A percentile compares a stretch with the other conserved stretches of the same genome.
Conservation (phyloP, 1,140 invertebrate species). For the Diuraphis noxia region DNA sequence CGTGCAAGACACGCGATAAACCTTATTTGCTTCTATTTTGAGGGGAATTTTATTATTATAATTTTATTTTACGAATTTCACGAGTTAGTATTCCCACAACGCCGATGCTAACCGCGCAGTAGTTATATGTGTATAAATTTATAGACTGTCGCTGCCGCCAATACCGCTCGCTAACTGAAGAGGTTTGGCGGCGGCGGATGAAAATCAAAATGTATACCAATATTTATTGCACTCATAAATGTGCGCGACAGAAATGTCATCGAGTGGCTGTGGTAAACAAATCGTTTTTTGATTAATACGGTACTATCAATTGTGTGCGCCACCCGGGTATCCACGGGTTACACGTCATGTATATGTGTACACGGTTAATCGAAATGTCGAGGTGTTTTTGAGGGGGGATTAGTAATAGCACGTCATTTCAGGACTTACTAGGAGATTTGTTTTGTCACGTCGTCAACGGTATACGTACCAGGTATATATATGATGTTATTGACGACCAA, state of each 20-base stretch:
- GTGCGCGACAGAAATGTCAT: slow-evolving; percentile 26
- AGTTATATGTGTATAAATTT: background rate
- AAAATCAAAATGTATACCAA: background rate
- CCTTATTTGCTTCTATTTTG: background rate
- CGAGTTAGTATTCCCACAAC: background rate
- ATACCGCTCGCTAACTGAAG: background rate
- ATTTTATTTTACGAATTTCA: background rate
- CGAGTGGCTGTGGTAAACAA: background rate
- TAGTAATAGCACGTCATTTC: slow-evolving; percentile 43
- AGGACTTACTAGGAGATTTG: slow-evolving; percentile 25
- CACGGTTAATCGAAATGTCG: slow-evolving; percentile 40
- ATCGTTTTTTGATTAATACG: slow-evolving; percentile 33
- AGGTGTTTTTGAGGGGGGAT: slow-evolving; percentile 9
- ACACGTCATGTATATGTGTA: background rate
- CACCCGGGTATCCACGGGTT: background rate
- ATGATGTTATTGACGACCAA: background rate
- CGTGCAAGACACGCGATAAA: background rate
- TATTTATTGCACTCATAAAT: background rate
- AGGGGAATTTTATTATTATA: background rate
- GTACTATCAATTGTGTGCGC: background rate
- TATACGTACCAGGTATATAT: background rate
- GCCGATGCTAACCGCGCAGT: background rate
- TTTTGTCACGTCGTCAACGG: slow-evolving; percentile 31
- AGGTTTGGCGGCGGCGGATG: background rate
- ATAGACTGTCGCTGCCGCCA: too few relatives aligned